Evolutionary conservation across 2,888 invertebrate genomes (phyloP).

Genomic region (Dryobotodes eremita): DNA sequence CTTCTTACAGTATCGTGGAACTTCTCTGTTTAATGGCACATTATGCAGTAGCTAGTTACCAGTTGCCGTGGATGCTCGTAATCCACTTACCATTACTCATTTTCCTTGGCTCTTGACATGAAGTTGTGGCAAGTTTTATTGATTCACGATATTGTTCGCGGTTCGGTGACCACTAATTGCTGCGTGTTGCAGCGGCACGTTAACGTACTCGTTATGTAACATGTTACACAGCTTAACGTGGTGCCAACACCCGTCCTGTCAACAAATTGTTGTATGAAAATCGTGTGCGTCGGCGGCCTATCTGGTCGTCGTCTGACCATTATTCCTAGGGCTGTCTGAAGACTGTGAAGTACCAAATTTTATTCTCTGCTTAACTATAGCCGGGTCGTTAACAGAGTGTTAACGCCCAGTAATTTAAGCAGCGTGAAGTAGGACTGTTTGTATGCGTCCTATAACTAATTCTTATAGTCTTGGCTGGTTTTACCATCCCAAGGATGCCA

Average conservation of each 20-base stretch:
- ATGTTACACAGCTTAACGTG: conserved; percentile 52
- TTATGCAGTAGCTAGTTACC: conserved; percentile 52
- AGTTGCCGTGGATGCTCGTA: conserved; percentile 49
- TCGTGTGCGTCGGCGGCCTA: conserved; percentile 49
- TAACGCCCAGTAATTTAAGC: conserved; percentile 52
- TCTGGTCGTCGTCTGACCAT: conserved; percentile 55
- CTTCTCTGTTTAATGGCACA: conserved; percentile 48
- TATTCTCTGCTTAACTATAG: conserved; percentile 45
- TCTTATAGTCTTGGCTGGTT: conserved; percentile 32
- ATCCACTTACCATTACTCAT: conserved; percentile 53
- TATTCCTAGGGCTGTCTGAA: conserved; percentile 59
- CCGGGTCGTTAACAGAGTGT: conserved; percentile 48
- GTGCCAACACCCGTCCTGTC: conserved; percentile 61
- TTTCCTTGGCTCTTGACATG: conserved; percentile 63
- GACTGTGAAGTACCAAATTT: conserved; percentile 40
- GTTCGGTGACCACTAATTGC: conserved; percentile 64
- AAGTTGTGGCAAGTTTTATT: conserved; percentile 70
- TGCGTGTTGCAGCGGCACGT: conserved; percentile 63
- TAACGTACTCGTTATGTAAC: conserved; percentile 57
- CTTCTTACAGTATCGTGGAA: conserved; percentile 48
- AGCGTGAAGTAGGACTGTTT: conserved; percentile 58
- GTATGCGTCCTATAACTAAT: conserved; percentile 50
- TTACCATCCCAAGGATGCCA: conserved; percentile 48
- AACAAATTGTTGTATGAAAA: conserved; percentile 51
- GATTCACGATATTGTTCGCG: conserved; percentile 71